phyloP scores from a whole-genome alignment of 2,113 vertebrate species.

The Rhinichthys klamathensis region DNA sequence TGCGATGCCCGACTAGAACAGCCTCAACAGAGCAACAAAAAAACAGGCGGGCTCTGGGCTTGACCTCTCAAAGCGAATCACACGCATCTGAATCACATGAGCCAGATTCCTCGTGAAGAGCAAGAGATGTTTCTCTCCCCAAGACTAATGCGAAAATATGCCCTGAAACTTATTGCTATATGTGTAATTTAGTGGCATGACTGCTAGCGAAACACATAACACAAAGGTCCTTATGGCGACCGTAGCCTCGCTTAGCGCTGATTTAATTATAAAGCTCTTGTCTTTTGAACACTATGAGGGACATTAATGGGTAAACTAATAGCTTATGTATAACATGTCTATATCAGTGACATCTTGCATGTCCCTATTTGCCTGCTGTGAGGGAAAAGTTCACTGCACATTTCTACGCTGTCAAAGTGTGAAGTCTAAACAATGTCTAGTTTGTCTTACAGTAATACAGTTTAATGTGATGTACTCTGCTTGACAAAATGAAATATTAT shows the following conservation, averaged over 20 bases:
- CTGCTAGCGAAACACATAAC: constrained; percentile 35
- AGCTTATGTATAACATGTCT: constrained; percentile 54
- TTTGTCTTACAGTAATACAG: constrained; percentile 61
- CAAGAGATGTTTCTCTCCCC: constrained; percentile 68
- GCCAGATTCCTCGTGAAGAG: constrained; percentile 66
- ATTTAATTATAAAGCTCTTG: constrained; percentile 73
- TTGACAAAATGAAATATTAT: constrained; percentile 56
- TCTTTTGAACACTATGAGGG: constrained; percentile 63
- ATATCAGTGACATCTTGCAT: constrained; percentile 46
- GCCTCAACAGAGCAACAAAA: constrained; percentile 38
- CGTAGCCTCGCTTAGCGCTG: constrained; percentile 59
- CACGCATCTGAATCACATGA: constrained; percentile 46
- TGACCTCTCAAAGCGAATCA: constrained; percentile 62
- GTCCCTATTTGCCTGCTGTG: constrained; percentile 51
- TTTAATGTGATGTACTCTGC: constrained; percentile 59
- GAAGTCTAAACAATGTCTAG: constrained; percentile 58
- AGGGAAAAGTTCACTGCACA: constrained; percentile 61
- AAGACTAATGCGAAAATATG: constrained; percentile 67
- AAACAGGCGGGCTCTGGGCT: constrained; percentile 28
- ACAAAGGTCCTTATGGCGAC: constrained; percentile 67
- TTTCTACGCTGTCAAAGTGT: constrained; percentile 61
- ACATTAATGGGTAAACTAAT: constrained; percentile 68
- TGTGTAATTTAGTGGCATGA: constrained; percentile 33
- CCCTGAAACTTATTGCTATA: constrained; percentile 43
- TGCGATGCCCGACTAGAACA: constrained; percentile 55